Base-by-base conservation (phyloP, 2,113 vertebrate species). In the Chionodraco myersi region DNA sequence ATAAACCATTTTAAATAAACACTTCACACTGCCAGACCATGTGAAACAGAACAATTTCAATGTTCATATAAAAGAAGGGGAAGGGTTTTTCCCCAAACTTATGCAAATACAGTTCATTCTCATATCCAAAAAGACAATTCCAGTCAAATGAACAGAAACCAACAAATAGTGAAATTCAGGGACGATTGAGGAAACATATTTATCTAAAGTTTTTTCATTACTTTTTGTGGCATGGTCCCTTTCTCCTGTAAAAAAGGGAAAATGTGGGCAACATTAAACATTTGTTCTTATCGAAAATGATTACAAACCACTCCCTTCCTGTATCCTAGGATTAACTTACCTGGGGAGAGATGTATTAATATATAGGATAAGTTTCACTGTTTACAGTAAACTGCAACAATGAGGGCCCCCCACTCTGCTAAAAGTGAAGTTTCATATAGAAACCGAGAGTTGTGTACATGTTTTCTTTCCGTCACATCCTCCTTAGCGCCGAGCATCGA, bases 401-500 rank as follows among this genome's bases (percentile, higher is more conserved):
- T 57, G 72, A 36, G 53, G 67, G 1, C 47, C 63, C 48, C 67
- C 71, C 67, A 61, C 48, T 58, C n/a, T 4, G 30, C 56, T 30
- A 41, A 72, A 75, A 75, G 16, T 21, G 14, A 74, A 66, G 18
- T 45, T 6, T 71, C 14, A 26, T 67, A 10, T 48, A 15, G 15
- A 60, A 65, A 71, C 58, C 16, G 13, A 79, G n/a, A 75, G 41
- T 44, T 79, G 79, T 89, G 87, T 83, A 74, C 71, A 44, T 69
- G 52, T 53, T 5, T 57, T 59, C 69, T 68, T 41, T 14, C n/a
- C n/a, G n/a, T n/a, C n/a, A n/a, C n/a, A n/a, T n/a, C n/a, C n/a
- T n/a, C n/a, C n/a, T n/a, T n/a, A n/a, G n/a, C n/a, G n/a, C n/a
- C n/a, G n/a, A n/a, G n/a, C n/a, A n/a, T n/a, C n/a, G n/a, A 56